Percentiles rank a stretch among this genome's conserved stretches.
Conservation (phyloP, 2,113 vertebrate species). For the Cryptoleucopteryx plumbea region DNA sequence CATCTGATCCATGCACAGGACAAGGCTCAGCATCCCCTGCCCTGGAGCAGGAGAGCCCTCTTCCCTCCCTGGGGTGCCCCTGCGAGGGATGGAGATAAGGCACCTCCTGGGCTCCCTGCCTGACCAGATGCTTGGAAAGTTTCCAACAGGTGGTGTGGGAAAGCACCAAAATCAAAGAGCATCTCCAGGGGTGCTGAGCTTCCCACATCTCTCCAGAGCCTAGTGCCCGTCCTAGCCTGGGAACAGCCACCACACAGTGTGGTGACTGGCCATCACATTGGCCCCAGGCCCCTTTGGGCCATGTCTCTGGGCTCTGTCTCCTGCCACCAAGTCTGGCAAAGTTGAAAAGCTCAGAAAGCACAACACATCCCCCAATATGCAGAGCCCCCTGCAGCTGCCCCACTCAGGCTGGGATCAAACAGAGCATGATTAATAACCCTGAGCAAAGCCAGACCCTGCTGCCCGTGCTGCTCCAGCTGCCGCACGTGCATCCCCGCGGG, state of each 20-base stretch:
- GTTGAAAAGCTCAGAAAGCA: slow-evolving; percentile 39
- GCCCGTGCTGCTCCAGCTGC: neutral
- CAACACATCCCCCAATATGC: neutral
- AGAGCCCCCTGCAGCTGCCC: neutral
- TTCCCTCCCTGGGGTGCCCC: neutral
- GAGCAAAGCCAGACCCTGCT: slow-evolving; percentile 51
- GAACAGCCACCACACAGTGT: fast-evolving
- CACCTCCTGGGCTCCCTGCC: neutral
- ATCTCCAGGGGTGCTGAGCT: neutral
- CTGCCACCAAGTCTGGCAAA: neutral
- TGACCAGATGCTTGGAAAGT: neutral
- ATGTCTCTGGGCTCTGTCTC: neutral
- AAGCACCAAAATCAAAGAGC: neutral
- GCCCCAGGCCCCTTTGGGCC: neutral
- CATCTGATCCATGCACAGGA: neutral
- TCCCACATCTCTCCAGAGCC: neutral
- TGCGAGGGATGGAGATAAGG: neutral
- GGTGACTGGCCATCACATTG: neutral
- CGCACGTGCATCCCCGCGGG: neutral
- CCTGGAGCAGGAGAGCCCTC: neutral
- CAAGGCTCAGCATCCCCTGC: neutral
- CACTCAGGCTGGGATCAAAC: neutral
- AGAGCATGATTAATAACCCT: neutral
- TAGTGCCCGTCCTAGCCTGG: neutral
- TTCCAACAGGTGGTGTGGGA: neutral